phyloP scores from a whole-genome alignment of 2,113 vertebrate species.

The Sturnus vulgaris region DNA sequence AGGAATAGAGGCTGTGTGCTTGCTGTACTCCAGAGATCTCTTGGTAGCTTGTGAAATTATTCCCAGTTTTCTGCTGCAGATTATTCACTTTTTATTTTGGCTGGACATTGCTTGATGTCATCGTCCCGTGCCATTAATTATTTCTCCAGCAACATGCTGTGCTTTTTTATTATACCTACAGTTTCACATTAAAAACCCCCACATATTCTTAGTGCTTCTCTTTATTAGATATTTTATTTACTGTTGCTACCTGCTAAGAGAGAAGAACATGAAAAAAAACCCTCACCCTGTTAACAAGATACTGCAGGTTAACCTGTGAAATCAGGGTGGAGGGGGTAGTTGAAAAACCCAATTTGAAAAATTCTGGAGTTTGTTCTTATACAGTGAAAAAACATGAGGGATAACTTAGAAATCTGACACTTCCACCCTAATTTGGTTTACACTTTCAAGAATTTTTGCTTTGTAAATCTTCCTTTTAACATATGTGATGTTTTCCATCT shows the following conservation, averaged over 20 bases:
- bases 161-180: neutral
- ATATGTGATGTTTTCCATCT: slow-evolving; percentile 61
- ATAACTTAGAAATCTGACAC: slow-evolving; percentile 41
- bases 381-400: slow-evolving; percentile 8
- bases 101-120: neutral
- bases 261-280: neutral
- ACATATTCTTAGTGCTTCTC: neutral
- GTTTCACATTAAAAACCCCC: neutral
- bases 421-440: slow-evolving; percentile 41
- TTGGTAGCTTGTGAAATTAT: neutral
- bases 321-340: neutral
- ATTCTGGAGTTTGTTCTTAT: neutral
- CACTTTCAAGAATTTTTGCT: slow-evolving; percentile 55
- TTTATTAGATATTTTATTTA: neutral
- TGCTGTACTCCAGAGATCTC: neutral
- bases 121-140: neutral
- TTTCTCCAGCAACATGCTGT: neutral
- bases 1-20: neutral
- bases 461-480: slow-evolving; percentile 54
- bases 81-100: neutral
- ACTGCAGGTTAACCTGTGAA: neutral
- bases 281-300: neutral
- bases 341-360: neutral
- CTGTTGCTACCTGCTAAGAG: neutral
- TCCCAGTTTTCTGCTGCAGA: slow-evolving; percentile 1